Evolutionary conservation across 1,140 invertebrate species (phyloP).

Genomic region (Metopolophium dirhodum): DNA sequence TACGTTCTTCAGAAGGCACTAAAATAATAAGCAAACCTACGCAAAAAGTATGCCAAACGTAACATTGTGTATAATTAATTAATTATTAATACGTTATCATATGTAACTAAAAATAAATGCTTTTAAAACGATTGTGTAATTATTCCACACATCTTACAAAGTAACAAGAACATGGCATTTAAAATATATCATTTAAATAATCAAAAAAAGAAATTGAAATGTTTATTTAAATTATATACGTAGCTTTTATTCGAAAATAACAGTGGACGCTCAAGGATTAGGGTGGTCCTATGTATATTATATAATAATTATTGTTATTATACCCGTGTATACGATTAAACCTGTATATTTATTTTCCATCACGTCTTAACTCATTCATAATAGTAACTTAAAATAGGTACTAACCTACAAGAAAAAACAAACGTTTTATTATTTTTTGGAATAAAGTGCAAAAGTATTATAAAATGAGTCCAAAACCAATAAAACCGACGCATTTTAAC

Average conservation of each 20-base stretch:
- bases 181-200: background rate
- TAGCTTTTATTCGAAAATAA: background rate
- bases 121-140: background rate
- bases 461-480: background rate
- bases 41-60: background rate
- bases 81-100: background rate
- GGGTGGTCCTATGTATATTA: background rate
- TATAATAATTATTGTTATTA: background rate
- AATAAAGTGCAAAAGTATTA: background rate
- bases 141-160: background rate
- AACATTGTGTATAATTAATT: background rate
- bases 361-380: background rate
- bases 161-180: background rate
- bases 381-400: background rate
- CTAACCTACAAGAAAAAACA: background rate
- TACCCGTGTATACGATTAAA: background rate
- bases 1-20: constrained; percentile 18
- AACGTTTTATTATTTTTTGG: background rate
- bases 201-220: background rate
- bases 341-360: background rate
- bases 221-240: background rate
- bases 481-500: background rate
- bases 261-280: background rate
- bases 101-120: background rate
- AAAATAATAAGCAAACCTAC: background rate